Evolutionary conservation across 2,113 vertebrate genomes (phyloP).

Genomic region (Dasypus novemcinctus): DNA sequence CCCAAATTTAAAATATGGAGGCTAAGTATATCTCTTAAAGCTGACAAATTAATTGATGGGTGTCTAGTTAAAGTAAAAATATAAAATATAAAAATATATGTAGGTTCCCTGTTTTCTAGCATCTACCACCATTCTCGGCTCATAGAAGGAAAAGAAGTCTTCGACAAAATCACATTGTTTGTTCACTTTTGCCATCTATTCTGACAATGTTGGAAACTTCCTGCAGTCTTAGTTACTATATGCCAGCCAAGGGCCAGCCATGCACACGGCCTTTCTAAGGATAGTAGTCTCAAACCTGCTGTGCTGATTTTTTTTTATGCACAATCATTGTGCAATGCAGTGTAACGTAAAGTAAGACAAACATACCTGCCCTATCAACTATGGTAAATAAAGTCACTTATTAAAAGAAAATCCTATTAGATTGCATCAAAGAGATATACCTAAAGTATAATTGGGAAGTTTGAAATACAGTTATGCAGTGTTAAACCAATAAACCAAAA

Average conservation of each 20-base stretch:
- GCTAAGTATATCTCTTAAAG: too few species aligned
- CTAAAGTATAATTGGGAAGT: background rate
- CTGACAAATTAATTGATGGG: too few species aligned
- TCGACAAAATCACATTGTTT: background rate
- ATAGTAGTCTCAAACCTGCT: background rate
- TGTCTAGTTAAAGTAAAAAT: too few species aligned
- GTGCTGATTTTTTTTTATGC: background rate
- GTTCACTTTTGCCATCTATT: background rate
- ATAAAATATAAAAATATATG: too few species aligned
- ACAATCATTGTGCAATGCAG: background rate
- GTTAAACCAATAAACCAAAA: background rate
- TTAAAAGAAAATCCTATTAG: background rate
- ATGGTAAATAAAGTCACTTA: background rate
- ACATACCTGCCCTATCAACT: background rate
- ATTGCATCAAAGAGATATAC: background rate
- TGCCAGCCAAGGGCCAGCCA: background rate
- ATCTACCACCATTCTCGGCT: background rate
- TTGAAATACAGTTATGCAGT: background rate
- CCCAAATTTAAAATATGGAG: too few species aligned
- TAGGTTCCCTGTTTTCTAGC: too few species aligned
- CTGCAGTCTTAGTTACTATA: background rate
- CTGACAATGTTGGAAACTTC: background rate
- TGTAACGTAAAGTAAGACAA: background rate
- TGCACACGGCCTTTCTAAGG: background rate
- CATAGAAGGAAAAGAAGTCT: background rate